Conservation (phyloP, 2,113 vertebrate species). For the Paradoxurus hermaphroditus region DNA sequence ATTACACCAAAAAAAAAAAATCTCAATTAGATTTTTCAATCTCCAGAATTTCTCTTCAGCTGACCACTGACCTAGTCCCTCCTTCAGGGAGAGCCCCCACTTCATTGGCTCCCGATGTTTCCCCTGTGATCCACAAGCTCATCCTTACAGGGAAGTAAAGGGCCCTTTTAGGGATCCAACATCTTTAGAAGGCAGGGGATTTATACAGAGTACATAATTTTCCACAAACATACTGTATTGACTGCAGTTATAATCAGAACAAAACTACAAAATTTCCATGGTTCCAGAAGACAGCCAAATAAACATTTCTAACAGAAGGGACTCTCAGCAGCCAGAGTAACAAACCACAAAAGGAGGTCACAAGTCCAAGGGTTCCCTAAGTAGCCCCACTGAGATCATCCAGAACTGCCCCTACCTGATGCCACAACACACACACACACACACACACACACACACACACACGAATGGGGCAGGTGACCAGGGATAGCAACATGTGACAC, state of each 20-base stretch:
- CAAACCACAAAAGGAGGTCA: background rate
- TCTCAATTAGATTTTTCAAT: background rate
- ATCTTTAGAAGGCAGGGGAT: background rate
- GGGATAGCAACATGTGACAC: background rate
- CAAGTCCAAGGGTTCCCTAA: background rate
- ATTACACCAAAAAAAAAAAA: background rate
- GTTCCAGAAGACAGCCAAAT: background rate
- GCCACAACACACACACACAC: accelerated
- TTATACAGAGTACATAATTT: background rate
- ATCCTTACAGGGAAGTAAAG: background rate
- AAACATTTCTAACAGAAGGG: background rate
- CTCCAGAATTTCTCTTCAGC: background rate
- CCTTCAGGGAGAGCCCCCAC: too few species aligned
- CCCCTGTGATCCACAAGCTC: background rate
- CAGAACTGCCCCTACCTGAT: background rate
- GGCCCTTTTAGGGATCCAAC: too few species aligned
- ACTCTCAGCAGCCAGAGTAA: background rate
- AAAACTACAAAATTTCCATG: background rate
- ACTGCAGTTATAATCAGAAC: background rate
- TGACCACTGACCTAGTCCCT: too few species aligned
- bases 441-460: background rate
- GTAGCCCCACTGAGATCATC: accelerated
- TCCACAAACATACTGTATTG: background rate
- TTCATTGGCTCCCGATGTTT: background rate
- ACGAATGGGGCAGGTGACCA: background rate